Base-by-base conservation (phyloP, 2,113 vertebrate species). In the Aegithalos caudatus region DNA sequence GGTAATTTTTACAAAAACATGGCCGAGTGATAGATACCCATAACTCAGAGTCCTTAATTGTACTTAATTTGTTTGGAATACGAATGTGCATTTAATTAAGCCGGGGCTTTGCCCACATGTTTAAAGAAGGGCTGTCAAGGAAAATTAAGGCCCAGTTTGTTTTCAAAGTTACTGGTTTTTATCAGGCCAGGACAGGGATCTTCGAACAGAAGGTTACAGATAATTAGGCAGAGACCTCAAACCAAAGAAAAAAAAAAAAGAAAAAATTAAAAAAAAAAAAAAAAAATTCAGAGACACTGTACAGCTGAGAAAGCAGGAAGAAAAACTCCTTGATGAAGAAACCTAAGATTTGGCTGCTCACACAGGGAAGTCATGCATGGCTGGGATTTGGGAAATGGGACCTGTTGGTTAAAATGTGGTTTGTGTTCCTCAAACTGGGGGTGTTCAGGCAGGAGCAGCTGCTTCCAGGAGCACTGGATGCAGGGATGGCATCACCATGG, bases 11-110 rank as follows among this genome's bases (percentile, higher is more conserved):
- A 99, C 98, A 98, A 99, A 99, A 99, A 99, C 99, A 99, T 99
- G 97, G 96, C 98, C 97, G 98, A 99, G 98, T 99, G 99, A 99
- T 99, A 99, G 99, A 99, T 99, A 99, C 99, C 99, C 99, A 99
- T 99, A 99, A 99, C 99, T 99, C 99, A 99, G 98, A 96, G 98
- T 97, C 98, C 99, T 99, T 99, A 99, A 99, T 99, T 99, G 99
- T 99, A 99, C 99, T 99, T 99, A 99, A 99, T 99, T 99, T 99
- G 99, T 99, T 99, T 99, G 99, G 99, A 99, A 99, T 99, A 99
- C 98, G 98, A 99, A 99, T 99, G 99, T 99, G 99, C 98, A 99
- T 99, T 99, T 99, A 99, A 99, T 99, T 99, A 99, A 98, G 98
- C 97, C 95, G 96, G 98, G 98, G 98, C 98, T 98, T 98, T 98